Percentiles rank a stretch among this genome's conserved stretches.
These are phyloP conservation scores for Sebastiscus tertius DNA, from an alignment of 2,797 vertebrate genomes.

Conservation along the genomic window DNA sequence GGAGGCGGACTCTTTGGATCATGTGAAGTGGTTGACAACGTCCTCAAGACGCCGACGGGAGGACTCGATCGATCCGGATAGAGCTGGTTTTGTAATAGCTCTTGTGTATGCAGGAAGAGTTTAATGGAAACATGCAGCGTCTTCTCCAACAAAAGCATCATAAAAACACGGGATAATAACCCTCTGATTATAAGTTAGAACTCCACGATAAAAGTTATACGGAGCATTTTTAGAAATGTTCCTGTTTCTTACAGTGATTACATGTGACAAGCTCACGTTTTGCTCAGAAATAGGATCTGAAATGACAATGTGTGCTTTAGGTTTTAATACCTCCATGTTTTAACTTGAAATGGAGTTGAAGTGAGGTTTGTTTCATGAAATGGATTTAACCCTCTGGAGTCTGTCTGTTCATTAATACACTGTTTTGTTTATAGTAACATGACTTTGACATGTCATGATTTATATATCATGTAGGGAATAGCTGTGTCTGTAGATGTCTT, in stretches of 20 bases:
- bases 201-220: conserved; percentile 6
- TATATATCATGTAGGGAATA: background rate
- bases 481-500: background rate
- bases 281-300: background rate
- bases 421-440: background rate
- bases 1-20: conserved; percentile 17
- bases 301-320: background rate
- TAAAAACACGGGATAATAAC: conserved; percentile 6
- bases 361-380: background rate
- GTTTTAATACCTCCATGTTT: background rate
- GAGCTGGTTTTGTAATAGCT: conserved; percentile 17
- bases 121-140: conserved; percentile 8
- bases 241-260: conserved; percentile 6
- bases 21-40: conserved; percentile 47
- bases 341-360: background rate
- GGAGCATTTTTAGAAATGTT: background rate
- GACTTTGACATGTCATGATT: background rate
- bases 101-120: background rate
- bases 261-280: background rate
- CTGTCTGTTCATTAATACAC: background rate
- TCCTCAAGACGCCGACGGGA: conserved; percentile 1
- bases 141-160: conserved; percentile 20
- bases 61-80: conserved; percentile 26
- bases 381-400: background rate
- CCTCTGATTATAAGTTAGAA: conserved; percentile 17